Conservation (phyloP, 2,113 vertebrate species). For the Tetrax tetrax region DNA sequence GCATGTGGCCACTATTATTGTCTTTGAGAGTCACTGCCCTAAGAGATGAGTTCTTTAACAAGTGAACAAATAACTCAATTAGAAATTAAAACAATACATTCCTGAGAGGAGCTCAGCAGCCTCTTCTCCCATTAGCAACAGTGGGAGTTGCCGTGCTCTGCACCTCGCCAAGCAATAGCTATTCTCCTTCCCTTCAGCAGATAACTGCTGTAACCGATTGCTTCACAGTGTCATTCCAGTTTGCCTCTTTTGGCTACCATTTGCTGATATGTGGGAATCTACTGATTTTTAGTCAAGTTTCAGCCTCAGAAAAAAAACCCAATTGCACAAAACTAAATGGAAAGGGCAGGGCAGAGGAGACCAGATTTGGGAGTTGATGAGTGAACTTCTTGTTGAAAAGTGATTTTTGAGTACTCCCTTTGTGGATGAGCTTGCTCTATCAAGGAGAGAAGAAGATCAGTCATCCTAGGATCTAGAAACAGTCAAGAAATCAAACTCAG, state of each 20-base stretch:
- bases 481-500: background rate
- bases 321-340: background rate
- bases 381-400: background rate
- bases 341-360: background rate
- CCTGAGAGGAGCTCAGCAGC: background rate
- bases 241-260: background rate
- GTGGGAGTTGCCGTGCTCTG: background rate
- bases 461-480: background rate
- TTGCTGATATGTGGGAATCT: background rate
- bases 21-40: slow-evolving; percentile 7
- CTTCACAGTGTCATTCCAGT: background rate
- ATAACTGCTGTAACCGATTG: background rate
- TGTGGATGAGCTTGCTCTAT: background rate
- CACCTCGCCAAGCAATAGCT: fast-evolving
- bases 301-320: background rate
- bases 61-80: slow-evolving; percentile 32
- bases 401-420: background rate
- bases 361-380: background rate
- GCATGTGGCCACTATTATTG: background rate
- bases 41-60: slow-evolving; percentile 17
- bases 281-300: background rate
- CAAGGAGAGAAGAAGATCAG: background rate
- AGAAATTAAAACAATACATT: slow-evolving; percentile 38
- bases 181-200: background rate
- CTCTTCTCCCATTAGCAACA: background rate